phyloP scores from a whole-genome alignment of 2,797 vertebrate genomes.

The Gadopsis bispinosus region DNA sequence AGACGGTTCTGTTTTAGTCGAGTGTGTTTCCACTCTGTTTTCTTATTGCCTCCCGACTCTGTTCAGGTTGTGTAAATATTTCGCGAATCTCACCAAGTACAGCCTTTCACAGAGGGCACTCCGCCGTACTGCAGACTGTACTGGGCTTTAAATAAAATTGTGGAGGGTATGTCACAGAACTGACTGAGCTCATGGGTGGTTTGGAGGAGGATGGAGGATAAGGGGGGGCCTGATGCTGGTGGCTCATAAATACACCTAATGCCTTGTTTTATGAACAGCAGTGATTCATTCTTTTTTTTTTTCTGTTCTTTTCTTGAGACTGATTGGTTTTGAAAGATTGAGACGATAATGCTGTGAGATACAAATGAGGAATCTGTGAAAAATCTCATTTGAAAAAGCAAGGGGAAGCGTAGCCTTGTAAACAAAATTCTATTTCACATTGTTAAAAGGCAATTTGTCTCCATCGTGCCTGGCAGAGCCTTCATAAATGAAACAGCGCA shows the following conservation, averaged over 20 bases:
- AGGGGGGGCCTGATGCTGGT: slow-evolving; percentile 20
- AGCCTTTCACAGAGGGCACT: slow-evolving; percentile 57
- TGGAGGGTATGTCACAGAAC: slow-evolving; percentile 46
- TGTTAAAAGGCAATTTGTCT: slow-evolving; percentile 90
- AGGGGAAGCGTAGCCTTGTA: slow-evolving; percentile 83
- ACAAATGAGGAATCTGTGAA: slow-evolving; percentile 83
- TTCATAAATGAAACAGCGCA: slow-evolving; percentile 87
- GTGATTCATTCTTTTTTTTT: slow-evolving; percentile 66
- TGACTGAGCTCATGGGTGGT: slow-evolving; percentile 52
- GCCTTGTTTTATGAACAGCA: slow-evolving; percentile 75
- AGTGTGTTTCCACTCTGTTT: slow-evolving; percentile 27
- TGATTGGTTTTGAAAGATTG: slow-evolving; percentile 85
- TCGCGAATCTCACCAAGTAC: slow-evolving; percentile 46
- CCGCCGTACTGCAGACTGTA: slow-evolving; percentile 36
- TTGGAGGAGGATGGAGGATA: slow-evolving; percentile 30
- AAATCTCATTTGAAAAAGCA: slow-evolving; percentile 86
- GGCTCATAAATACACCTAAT: slow-evolving; percentile 77
- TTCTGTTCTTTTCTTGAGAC: slow-evolving; percentile 68
- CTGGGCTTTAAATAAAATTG: slow-evolving; percentile 66
- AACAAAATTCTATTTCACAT: slow-evolving; percentile 90
- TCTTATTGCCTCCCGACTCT: slow-evolving; percentile 49
- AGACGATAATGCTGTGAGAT: slow-evolving; percentile 83
- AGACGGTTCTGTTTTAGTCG: slow-evolving; percentile 45
- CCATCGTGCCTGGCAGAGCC: slow-evolving; percentile 80
- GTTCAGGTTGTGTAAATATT: slow-evolving; percentile 58